These are phyloP conservation scores for Anabacerthia variegaticeps DNA, from an alignment of 2,797 vertebrate species.

Conservation along the genomic window DNA sequence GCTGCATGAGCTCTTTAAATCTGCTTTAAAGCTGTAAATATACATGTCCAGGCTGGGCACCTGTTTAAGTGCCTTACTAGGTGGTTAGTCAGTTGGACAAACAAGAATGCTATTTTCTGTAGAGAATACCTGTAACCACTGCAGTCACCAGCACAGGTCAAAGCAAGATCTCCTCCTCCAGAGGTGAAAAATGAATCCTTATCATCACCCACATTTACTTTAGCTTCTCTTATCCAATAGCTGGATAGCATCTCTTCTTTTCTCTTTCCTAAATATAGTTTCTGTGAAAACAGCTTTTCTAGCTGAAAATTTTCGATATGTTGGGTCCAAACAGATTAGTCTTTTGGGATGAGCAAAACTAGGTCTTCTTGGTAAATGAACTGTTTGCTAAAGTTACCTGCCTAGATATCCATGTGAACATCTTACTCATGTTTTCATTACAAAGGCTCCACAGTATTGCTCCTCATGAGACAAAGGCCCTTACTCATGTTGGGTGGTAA, in stretches of 20 bases:
- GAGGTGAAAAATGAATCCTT: background rate
- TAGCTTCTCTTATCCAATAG: background rate
- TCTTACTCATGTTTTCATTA: background rate
- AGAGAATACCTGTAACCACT: background rate
- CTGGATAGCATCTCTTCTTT: background rate
- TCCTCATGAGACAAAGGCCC: background rate
- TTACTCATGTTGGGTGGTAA: background rate
- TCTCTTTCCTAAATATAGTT: background rate
- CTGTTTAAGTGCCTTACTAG: background rate
- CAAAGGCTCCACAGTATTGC: background rate
- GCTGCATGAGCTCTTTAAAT: background rate
- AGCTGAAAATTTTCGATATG: background rate
- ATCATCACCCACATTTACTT: background rate
- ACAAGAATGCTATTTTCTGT: background rate
- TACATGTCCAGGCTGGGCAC: accelerated
- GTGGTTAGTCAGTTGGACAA: background rate
- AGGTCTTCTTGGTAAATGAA: background rate
- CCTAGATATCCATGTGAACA: accelerated
- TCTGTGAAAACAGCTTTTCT: background rate
- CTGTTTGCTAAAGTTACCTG: background rate
- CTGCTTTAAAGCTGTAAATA: background rate
- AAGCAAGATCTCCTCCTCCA: background rate
- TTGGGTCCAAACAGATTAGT: background rate
- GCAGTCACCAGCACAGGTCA: background rate
- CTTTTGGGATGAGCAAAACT: background rate